Evolutionary conservation across 30 jellyfish, hydroid and myxozoan species (phyloP).

Genomic region (Aurelia coerulea): DNA sequence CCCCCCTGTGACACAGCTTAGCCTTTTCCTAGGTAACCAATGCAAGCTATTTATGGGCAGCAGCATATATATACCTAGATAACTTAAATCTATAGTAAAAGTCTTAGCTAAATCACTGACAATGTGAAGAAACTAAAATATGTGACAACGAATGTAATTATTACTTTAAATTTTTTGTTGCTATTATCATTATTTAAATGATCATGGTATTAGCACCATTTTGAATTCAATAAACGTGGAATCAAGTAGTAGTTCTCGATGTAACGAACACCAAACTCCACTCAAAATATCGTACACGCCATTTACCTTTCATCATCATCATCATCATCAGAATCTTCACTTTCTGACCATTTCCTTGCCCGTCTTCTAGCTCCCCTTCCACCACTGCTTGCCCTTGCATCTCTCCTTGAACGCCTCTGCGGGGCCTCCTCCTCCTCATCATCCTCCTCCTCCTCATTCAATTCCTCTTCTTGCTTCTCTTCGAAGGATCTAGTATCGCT

Average conservation of each 20-base stretch:
- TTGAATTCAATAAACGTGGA: not conserved
- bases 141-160: no score
- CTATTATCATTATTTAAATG: not conserved
- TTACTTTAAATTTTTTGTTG: not conserved
- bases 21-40: no score
- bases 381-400: conserved; percentile 21
- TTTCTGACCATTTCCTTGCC: conserved; percentile 67
- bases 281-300: conserved; percentile 72
- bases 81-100: no score
- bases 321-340: conserved; percentile 54
- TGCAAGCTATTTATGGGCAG: no score
- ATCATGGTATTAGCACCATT: conserved; percentile 1
- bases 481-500: conserved; percentile 33
- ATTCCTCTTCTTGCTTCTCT: conserved; percentile 38
- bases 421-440: conserved; percentile 75
- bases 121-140: no score
- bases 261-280: conserved; percentile 47
- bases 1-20: no score
- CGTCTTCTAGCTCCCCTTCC: conserved; percentile 54
- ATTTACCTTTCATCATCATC: conserved; percentile 68
- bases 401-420: conserved; percentile 44
- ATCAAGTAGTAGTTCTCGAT: conserved; percentile 6
- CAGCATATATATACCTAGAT: no score
- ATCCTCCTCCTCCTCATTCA: conserved; percentile 48
- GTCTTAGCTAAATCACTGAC: no score